Conservation (phyloP, 2,113 vertebrate species). For the Spermophilus dauricus region DNA sequence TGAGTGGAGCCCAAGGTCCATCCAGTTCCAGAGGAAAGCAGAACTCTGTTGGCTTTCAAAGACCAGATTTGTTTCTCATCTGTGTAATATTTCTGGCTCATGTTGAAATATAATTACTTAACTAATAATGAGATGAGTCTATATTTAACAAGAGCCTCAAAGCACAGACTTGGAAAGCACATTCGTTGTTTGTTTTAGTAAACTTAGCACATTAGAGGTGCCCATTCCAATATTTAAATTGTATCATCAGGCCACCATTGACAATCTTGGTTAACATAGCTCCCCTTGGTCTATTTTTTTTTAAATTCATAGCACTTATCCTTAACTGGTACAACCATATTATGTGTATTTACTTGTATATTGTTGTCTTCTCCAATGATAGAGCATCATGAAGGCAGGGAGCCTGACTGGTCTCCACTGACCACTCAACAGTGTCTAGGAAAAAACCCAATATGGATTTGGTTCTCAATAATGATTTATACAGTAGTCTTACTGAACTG, state of each 20-base stretch:
- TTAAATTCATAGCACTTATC: background rate
- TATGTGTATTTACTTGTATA: background rate
- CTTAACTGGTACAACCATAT: background rate
- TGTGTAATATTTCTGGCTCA: background rate
- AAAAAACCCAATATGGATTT: background rate
- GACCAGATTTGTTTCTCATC: slow-evolving; percentile 34
- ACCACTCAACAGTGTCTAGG: background rate
- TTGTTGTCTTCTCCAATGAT: background rate
- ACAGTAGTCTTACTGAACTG: slow-evolving; percentile 8
- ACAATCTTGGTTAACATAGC: background rate
- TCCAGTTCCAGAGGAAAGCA: background rate
- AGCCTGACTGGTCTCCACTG: background rate
- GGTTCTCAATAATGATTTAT: slow-evolving; percentile 28
- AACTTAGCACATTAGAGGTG: background rate
- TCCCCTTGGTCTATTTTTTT: background rate
- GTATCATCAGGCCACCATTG: background rate
- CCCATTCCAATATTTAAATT: background rate
- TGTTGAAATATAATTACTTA: slow-evolving; percentile 1
- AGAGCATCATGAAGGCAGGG: background rate
- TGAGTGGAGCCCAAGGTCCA: background rate
- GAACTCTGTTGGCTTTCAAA: background rate
- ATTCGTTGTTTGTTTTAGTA: background rate
- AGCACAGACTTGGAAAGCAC: background rate
- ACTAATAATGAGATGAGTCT: background rate
- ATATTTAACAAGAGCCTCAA: background rate